These are phyloP conservation scores for Macaria notata DNA, from an alignment of 2,888 invertebrate species.

Conservation along the genomic window DNA sequence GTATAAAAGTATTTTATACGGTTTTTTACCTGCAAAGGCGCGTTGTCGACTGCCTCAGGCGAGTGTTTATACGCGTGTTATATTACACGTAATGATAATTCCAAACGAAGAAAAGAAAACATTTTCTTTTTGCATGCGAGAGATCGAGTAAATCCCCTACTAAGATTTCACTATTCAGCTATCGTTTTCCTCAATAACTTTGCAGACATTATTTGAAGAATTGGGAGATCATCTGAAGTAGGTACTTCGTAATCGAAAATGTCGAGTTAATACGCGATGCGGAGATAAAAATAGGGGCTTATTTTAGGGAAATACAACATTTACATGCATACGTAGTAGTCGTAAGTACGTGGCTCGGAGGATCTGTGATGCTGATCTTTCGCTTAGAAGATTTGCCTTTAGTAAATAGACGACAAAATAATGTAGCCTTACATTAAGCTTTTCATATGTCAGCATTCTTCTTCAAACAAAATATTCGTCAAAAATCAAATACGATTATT, in stretches of 20 bases:
- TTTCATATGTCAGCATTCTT: too few species aligned
- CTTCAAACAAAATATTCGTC: too few species aligned
- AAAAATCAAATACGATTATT: too few species aligned
- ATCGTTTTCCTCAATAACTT: conserved; percentile 41
- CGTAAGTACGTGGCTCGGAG: conserved; percentile 46
- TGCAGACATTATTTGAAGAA: conserved; percentile 40
- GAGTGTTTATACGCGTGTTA: conserved; percentile 26
- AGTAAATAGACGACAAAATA: background rate
- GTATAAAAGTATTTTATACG: conserved; percentile 33
- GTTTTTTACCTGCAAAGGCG: conserved; percentile 31
- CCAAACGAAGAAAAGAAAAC: conserved; percentile 10
- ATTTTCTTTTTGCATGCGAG: conserved; percentile 21
- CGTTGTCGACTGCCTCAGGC: conserved; percentile 16
- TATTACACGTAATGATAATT: conserved; percentile 23
- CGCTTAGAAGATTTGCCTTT: conserved; percentile 5
- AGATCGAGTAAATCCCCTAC: conserved; percentile 30
- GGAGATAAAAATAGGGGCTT: conserved; percentile 65
- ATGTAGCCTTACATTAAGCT: too few species aligned
- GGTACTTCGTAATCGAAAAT: conserved; percentile 46
- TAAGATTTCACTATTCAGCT: conserved; percentile 37
- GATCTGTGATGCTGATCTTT: conserved; percentile 30
- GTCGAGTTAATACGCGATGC: conserved; percentile 52
- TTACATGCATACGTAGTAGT: conserved; percentile 43
- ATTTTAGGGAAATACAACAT: conserved; percentile 50
- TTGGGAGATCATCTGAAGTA: conserved; percentile 42